phyloP scores from a whole-genome alignment of 1,140 invertebrate species.

The Musca domestica region DNA sequence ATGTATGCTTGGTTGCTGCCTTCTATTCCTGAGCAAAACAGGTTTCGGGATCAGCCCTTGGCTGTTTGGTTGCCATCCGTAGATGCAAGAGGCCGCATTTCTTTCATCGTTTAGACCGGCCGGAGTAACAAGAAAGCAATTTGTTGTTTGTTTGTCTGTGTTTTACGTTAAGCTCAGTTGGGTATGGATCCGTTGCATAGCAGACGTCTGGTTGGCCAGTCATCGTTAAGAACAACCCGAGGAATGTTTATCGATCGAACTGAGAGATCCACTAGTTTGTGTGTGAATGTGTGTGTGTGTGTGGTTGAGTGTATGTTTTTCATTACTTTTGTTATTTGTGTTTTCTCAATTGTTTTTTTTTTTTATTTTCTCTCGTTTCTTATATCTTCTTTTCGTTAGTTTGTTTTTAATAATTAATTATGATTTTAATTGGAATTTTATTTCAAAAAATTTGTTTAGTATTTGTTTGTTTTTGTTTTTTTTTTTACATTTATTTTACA shows the following conservation, averaged over 20 bases:
- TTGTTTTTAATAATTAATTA: conserved; percentile 10
- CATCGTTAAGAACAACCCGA: too few relatives aligned
- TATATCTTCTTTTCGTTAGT: not conserved
- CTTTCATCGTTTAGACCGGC: too few relatives aligned
- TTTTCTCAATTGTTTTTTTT: not conserved
- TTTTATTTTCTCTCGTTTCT: not conserved
- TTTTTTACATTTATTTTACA: conserved; percentile 16
- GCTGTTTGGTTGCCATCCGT: too few relatives aligned
- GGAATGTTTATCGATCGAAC: conserved; percentile 47
- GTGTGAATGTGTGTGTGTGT: not conserved
- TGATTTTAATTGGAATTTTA: conserved; percentile 10
- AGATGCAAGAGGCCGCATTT: too few relatives aligned
- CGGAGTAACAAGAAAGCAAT: too few relatives aligned
- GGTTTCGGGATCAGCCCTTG: too few relatives aligned
- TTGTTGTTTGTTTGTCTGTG: too few relatives aligned
- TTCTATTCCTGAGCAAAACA: too few relatives aligned
- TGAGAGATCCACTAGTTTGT: conserved; percentile 22
- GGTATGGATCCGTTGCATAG: too few relatives aligned
- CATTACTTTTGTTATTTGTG: conserved; percentile 17
- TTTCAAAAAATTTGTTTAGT: not conserved
- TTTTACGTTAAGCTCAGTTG: too few relatives aligned
- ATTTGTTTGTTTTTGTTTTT: conserved; percentile 5
- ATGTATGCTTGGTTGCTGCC: too few relatives aligned
- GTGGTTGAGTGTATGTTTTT: conserved; percentile 10
- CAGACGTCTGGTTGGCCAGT: too few relatives aligned